Evolutionary conservation across 2,888 invertebrate species (phyloP).

Genomic region (Zhuqinia jingwanae): DNA sequence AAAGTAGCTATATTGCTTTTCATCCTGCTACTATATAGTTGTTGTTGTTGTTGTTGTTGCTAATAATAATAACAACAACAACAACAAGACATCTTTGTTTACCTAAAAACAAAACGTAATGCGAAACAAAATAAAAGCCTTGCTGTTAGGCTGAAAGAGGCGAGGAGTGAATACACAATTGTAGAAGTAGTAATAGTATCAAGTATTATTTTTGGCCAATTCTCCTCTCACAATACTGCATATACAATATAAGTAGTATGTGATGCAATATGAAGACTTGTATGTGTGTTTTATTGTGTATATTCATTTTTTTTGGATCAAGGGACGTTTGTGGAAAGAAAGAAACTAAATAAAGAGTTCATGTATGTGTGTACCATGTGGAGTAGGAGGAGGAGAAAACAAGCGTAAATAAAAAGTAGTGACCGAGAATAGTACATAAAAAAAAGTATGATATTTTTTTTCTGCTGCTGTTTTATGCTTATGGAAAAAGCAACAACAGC

Average conservation of each 20-base stretch:
- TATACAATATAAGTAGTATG: too few relatives aligned
- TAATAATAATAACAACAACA: conserved; percentile 6
- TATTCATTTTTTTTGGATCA: neutral
- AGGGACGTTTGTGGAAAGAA: neutral
- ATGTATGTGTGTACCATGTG: neutral
- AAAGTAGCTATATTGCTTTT: neutral
- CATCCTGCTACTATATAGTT: neutral
- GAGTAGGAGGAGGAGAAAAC: conserved; percentile 10
- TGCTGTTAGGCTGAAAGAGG: neutral
- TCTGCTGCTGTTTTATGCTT: neutral
- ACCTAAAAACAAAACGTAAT: neutral
- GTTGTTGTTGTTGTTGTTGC: neutral
- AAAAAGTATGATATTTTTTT: neutral
- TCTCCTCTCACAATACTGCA: too few relatives aligned
- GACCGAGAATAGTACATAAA: too few relatives aligned
- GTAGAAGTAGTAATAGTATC: too few relatives aligned
- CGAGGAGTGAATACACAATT: conserved; percentile 39
- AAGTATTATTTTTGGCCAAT: too few relatives aligned
- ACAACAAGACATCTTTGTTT: conserved; percentile 16
- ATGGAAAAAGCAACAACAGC: conserved; percentile 2
- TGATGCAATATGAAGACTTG: too few relatives aligned
- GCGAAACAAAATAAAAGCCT: neutral
- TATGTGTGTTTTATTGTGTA: neutral
- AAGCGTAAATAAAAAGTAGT: neutral
- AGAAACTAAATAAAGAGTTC: neutral